A percentile compares a stretch with the other conserved stretches of the same genome.
These are phyloP conservation scores for Punctoribates punctum DNA, from an alignment of 2,888 invertebrate genomes.

Conservation along the genomic window DNA sequence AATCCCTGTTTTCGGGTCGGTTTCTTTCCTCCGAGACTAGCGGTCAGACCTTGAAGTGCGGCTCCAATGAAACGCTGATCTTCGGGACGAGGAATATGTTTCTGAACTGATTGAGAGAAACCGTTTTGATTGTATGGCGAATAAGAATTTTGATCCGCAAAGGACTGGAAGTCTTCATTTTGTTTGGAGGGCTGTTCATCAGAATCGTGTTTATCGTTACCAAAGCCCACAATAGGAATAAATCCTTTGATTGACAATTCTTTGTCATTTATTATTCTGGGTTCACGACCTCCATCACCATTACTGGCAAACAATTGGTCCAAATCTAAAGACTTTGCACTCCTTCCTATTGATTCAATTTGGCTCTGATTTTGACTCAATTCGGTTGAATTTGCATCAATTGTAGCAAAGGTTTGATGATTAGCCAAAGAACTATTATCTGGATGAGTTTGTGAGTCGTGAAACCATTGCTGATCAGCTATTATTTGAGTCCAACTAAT, in stretches of 20 bases:
- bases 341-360: not conserved
- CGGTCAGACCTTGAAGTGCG: constrained; percentile 41
- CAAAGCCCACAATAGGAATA: constrained; percentile 48
- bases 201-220: constrained; percentile 12
- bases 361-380: not conserved
- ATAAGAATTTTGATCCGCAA: not conserved
- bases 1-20: constrained; percentile 6
- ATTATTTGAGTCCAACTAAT: too few species aligned
- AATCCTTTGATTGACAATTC: constrained; percentile 48
- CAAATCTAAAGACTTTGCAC: constrained; percentile 2
- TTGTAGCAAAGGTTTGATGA: not conserved
- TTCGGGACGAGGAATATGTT: constrained; percentile 39
- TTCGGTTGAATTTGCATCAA: not conserved
- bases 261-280: constrained; percentile 46
- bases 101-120: not conserved
- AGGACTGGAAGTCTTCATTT: not conserved
- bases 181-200: not conserved
- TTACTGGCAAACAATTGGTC: not conserved
- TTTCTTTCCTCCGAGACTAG: constrained; percentile 1
- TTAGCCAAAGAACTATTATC: not conserved
- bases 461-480: not conserved
- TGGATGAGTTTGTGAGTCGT: not conserved
- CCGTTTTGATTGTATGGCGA: not conserved
- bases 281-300: constrained; percentile 31
- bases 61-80: constrained; percentile 43